Percentiles rank a stretch among this genome's conserved stretches.
Conservation (phyloP, 2,888 invertebrate species). For the Lordiphosa fenestrarum region DNA sequence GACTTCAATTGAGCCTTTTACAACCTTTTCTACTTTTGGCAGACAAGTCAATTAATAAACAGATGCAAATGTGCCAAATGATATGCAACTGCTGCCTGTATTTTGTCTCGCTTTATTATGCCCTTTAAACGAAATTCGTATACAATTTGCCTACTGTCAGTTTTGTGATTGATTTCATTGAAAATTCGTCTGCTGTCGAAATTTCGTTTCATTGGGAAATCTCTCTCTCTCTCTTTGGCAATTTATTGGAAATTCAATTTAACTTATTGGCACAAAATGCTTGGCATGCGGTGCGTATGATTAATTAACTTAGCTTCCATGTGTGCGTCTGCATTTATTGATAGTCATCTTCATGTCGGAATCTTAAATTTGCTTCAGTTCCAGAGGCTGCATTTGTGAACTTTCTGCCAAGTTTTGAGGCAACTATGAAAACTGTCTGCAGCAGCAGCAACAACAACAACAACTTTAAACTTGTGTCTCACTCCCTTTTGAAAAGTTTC, state of each 20-base stretch:
- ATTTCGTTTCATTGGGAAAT: constrained; percentile 17
- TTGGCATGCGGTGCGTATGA: constrained; percentile 40
- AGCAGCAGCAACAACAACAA: constrained; percentile 36
- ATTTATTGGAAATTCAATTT: constrained; percentile 41
- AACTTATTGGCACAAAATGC: constrained; percentile 27
- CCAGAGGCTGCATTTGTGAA: constrained; percentile 37
- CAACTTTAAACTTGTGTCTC: constrained; percentile 31
- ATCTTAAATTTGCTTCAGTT: constrained; percentile 31
- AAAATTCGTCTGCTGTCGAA: constrained; percentile 3
- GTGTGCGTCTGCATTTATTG: constrained; percentile 29
- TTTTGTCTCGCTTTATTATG: too few relatives aligned
- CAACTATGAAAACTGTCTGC: constrained; percentile 64
- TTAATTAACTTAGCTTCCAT: constrained; percentile 44
- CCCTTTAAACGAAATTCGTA: too few relatives aligned
- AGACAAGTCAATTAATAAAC: too few relatives aligned
- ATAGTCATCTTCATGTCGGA: constrained; percentile 36
- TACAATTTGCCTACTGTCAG: too few relatives aligned
- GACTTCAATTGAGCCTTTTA: too few relatives aligned
- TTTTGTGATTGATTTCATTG: constrained; percentile 21
- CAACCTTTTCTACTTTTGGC: too few relatives aligned
- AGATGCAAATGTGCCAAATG: too few relatives aligned
- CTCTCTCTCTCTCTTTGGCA: constrained; percentile 10
- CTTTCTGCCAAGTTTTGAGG: constrained; percentile 26
- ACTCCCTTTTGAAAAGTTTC: constrained; percentile 41
- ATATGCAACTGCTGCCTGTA: too few relatives aligned